These are phyloP conservation scores for Palythoa grandiflora DNA, from an alignment of 92 coral and sea anemone species.

Conservation along the genomic window DNA sequence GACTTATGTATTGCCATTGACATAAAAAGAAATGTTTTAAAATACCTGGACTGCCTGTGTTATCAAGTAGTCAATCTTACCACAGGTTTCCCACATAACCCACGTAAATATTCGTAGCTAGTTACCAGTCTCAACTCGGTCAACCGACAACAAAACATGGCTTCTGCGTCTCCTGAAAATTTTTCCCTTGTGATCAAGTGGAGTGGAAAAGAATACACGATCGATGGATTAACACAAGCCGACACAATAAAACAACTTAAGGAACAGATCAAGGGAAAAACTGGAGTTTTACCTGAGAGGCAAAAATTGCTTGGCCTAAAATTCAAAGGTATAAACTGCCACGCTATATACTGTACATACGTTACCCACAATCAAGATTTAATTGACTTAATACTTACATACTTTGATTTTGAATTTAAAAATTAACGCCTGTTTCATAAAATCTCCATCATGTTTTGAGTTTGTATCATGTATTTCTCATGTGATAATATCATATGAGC, in stretches of 20 bases:
- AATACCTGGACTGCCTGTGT: too few species aligned
- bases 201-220: conserved; percentile 93
- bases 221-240: conserved; percentile 70
- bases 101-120: too few species aligned
- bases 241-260: conserved; percentile 82
- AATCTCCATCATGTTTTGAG: neutral
- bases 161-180: conserved; percentile 18
- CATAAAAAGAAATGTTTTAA: too few species aligned
- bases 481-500: neutral
- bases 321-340: conserved; percentile 74
- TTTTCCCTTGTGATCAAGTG: conserved; percentile 80
- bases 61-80: too few species aligned
- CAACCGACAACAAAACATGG: conserved; percentile 48
- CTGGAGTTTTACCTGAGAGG: conserved; percentile 94
- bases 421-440: neutral
- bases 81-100: too few species aligned
- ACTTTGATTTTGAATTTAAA: neutral
- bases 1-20: too few species aligned
- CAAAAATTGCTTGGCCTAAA: conserved; percentile 93
- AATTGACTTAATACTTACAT: too few species aligned
- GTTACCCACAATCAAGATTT: too few species aligned
- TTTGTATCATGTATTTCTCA: neutral
- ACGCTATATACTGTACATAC: too few species aligned
- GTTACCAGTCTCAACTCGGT: too few species aligned
- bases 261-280: conserved; percentile 77